These are phyloP conservation scores for Anoplius nigerrimus DNA, from an alignment of 2,888 invertebrate genomes.

Conservation along the genomic window DNA sequence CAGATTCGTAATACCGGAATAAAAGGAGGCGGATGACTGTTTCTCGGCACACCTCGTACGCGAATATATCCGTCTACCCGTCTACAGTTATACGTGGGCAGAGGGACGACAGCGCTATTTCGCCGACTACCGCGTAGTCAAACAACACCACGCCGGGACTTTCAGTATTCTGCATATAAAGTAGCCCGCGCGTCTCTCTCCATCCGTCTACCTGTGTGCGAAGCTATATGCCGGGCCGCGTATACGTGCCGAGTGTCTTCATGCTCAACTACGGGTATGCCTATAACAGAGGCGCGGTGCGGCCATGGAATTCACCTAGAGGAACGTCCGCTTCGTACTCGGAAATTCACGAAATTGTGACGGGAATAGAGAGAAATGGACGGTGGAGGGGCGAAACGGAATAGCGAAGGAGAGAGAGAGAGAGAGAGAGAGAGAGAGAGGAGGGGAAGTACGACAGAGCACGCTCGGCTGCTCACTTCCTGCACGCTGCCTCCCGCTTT, in stretches of 20 bases:
- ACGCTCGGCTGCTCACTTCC: not conserved
- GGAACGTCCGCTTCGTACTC: slow-evolving; percentile 6
- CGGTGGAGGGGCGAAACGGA: no score
- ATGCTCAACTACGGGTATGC: not conserved
- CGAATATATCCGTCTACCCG: slow-evolving; percentile 16
- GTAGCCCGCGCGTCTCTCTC: slow-evolving; percentile 31
- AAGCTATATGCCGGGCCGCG: not conserved
- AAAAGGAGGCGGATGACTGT: not conserved
- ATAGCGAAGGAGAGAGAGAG: slow-evolving; percentile 26
- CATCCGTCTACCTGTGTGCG: slow-evolving; percentile 11
- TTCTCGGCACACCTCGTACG: slow-evolving; percentile 31
- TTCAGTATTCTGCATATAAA: slow-evolving; percentile 45
- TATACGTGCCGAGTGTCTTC: not conserved
- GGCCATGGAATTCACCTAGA: slow-evolving; percentile 13
- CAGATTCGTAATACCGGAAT: no score
- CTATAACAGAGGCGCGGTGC: not conserved
- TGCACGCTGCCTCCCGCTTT: not conserved
- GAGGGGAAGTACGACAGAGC: slow-evolving; percentile 1
- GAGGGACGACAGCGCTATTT: slow-evolving; percentile 30
- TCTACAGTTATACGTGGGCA: slow-evolving; percentile 16
- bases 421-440: not conserved
- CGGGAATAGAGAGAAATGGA: slow-evolving; percentile 16
- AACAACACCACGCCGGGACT: slow-evolving; percentile 30
- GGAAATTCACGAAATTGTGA: slow-evolving; percentile 32
- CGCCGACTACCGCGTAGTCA: slow-evolving; percentile 32